These are phyloP conservation scores for Hydra vulgaris DNA, from an alignment of 30 jellyfish, hydroid and myxozoan species.

Conservation along the genomic window DNA sequence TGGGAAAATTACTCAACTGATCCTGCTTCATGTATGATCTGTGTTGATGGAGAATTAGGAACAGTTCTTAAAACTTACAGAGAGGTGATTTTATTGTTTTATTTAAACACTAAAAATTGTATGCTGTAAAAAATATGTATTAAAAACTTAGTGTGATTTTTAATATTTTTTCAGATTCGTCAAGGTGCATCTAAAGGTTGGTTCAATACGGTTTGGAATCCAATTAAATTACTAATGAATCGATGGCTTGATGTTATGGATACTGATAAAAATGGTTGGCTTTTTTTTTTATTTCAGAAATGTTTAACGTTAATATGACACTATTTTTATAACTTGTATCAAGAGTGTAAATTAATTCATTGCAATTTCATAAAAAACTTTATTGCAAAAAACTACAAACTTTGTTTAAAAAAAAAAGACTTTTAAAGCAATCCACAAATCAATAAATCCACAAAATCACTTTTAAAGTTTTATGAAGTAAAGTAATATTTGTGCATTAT, in stretches of 20 bases:
- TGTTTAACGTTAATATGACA: too few relatives aligned
- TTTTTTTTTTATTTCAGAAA: too few relatives aligned
- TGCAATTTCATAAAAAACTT: too few relatives aligned
- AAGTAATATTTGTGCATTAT: too few relatives aligned
- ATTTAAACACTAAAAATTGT: neutral
- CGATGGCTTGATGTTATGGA: constrained; percentile 83
- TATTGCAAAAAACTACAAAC: too few relatives aligned
- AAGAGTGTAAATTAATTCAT: too few relatives aligned
- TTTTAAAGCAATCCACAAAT: too few relatives aligned
- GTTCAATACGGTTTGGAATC: constrained; percentile 60
- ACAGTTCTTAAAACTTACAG: constrained; percentile 74
- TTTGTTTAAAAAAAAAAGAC: too few relatives aligned
- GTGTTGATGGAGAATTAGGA: constrained; percentile 93
- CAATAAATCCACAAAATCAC: too few relatives aligned
- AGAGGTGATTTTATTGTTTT: constrained; percentile 22
- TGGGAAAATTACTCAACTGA: constrained; percentile 59
- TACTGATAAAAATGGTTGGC: constrained; percentile 43
- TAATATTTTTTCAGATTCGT: constrained; percentile 21
- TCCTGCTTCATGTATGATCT: constrained; percentile 29
- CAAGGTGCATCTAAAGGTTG: constrained; percentile 66
- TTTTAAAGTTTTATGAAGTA: too few relatives aligned
- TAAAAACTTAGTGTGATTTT: neutral
- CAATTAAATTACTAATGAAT: constrained; percentile 55
- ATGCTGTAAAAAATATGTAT: neutral
- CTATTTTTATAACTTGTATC: too few relatives aligned